Conservation (phyloP, 92 coral and sea anemone species). For the Scolanthus callimorphus region DNA sequence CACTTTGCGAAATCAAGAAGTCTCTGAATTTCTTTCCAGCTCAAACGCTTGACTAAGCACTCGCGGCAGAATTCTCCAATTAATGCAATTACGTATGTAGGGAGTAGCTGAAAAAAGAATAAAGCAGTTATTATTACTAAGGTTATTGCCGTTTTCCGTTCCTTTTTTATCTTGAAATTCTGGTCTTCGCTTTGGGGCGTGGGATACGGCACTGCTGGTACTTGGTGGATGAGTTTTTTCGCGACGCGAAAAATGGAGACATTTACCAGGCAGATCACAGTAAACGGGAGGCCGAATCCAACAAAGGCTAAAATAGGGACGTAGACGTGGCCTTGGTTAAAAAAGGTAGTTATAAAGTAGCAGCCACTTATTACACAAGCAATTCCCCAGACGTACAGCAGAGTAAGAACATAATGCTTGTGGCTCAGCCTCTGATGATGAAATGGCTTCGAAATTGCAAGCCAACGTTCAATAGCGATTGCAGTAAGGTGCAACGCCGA, state of each 20-base stretch:
- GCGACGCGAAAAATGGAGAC: slow-evolving; percentile 37
- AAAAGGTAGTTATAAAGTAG: slow-evolving; percentile 8
- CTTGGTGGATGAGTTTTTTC: slow-evolving; percentile 36
- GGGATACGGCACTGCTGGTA: slow-evolving; percentile 5
- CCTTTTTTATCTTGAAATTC: slow-evolving; percentile 34
- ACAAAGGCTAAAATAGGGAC: slow-evolving; percentile 20
- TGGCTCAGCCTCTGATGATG: slow-evolving; percentile 29
- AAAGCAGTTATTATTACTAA: slow-evolving; percentile 38
- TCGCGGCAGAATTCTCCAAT: slow-evolving; percentile 43
- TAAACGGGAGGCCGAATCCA: slow-evolving; percentile 30
- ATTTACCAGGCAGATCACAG: slow-evolving; percentile 24
- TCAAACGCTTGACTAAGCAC: neutral
- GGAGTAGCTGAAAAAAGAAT: slow-evolving; percentile 63
- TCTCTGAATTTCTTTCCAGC: slow-evolving; percentile 7
- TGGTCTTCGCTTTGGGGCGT: slow-evolving; percentile 8
- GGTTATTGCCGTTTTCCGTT: slow-evolving; percentile 49
- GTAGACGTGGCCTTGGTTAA: slow-evolving; percentile 14
- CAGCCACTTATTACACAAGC: slow-evolving; percentile 19
- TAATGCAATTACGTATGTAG: slow-evolving; percentile 51
- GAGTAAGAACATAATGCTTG: slow-evolving; percentile 9
- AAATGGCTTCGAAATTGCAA: slow-evolving; percentile 59
- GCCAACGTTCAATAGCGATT: slow-evolving; percentile 49
- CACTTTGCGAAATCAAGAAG: slow-evolving; percentile 63
- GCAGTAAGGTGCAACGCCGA: slow-evolving; percentile 49
- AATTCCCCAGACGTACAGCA: slow-evolving; percentile 20